Evolutionary conservation across 2,797 vertebrate genomes (phyloP), one percentile per base, ranked within the genome.

Genomic region (Rhynchonycteris naso): DNA sequence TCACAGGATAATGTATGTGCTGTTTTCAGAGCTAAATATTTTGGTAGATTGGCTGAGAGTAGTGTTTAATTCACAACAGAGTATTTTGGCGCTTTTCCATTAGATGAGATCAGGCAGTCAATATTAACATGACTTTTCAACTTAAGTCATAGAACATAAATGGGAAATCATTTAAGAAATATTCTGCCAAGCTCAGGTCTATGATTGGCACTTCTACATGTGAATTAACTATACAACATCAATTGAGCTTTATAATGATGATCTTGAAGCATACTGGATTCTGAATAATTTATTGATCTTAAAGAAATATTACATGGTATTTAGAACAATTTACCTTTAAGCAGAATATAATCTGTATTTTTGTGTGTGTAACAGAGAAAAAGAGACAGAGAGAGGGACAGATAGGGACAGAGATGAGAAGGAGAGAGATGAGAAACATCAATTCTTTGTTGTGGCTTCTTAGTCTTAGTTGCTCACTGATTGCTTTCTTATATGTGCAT

Each of bases 201-300:
- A 28, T 88, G 90, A 80, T 1, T 81, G 83, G 56, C n/a, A 80
- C 43, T 58, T 95, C 59, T 72, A 78, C 38, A 50, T 69, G n/a
- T 68, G 75, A 92, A 82, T 80, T 80, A 92, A 94, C 15, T 58
- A 35, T 35, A 71, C 2, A 7, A 90, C 50, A 71, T 80, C 84
- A 90, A 85, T 80, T 81, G 63, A 88, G 63, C 47, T 95, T 93
- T 54, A 76, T 33, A 90, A 79, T 30, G 66, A 47, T 86, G 71
- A 82, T 54, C 65, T 90, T 75, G 35, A 96, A 71, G 58, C 33
- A 56, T 18, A 84, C 12, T 35, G 2, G 28, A 59, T 80, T 83
- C 65, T 82, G 54, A 92, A 90, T 72, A 85, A 85, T 52, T 91
- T 92, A 79, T 6, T 95, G 87, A 65, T 88, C 78, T 87, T 93